These are phyloP conservation scores for Illadopsis cleaveri DNA, from an alignment of 2,113 vertebrate species.

Conservation along the genomic window DNA sequence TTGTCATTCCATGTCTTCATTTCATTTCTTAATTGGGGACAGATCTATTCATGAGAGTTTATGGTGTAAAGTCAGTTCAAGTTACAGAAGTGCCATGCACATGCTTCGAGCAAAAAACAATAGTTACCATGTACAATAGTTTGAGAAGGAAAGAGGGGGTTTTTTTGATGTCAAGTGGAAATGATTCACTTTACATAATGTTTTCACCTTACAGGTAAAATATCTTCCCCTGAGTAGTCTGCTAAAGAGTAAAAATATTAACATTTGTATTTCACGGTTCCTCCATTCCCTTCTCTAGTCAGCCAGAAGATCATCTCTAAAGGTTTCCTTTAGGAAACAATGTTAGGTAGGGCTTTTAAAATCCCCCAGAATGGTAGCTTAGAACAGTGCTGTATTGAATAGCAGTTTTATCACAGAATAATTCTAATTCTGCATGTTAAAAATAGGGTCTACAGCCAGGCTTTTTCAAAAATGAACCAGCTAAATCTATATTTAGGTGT, in stretches of 20 bases:
- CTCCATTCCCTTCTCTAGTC: neutral
- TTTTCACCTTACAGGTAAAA: constrained; percentile 40
- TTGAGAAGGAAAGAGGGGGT: neutral
- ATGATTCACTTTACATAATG: constrained; percentile 40
- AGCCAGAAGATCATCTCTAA: constrained; percentile 31
- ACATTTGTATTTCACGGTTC: constrained; percentile 10
- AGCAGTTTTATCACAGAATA: neutral
- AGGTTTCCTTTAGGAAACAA: neutral
- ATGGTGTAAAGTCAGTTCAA: constrained; percentile 20
- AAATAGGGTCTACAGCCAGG: neutral
- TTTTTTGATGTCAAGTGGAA: neutral
- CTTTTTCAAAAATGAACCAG: neutral
- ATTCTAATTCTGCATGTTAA: neutral
- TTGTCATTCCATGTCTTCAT: constrained; percentile 48
- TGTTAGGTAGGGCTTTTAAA: neutral
- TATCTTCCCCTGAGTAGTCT: constrained; percentile 30
- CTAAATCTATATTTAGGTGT: neutral
- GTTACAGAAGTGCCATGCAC: constrained; percentile 10
- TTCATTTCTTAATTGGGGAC: constrained; percentile 58
- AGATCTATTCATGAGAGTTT: constrained; percentile 44
- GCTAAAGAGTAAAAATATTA: constrained; percentile 41
- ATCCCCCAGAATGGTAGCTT: neutral
- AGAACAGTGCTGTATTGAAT: neutral
- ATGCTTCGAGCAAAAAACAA: constrained; percentile 23
- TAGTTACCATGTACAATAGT: neutral